These are phyloP conservation scores for Ispidina picta DNA, from an alignment of 2,797 vertebrate species.

Conservation along the genomic window DNA sequence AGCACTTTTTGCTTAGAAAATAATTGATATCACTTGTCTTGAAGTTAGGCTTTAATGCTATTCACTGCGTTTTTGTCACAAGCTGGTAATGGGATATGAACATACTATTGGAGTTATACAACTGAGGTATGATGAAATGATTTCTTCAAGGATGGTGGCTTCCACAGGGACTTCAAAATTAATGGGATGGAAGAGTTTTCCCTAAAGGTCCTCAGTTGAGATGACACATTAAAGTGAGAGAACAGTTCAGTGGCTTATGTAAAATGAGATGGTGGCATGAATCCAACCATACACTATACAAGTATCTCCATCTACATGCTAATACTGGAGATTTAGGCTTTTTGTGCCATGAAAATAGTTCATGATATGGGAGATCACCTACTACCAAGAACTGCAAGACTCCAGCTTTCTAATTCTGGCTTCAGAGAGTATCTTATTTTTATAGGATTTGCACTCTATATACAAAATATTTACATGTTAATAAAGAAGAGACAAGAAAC, in stretches of 20 bases:
- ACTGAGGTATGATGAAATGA: background rate
- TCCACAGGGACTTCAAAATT: constrained; percentile 9
- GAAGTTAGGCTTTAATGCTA: constrained; percentile 33
- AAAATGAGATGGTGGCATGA: constrained; percentile 26
- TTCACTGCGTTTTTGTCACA: constrained; percentile 14
- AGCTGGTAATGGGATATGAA: background rate
- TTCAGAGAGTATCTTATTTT: background rate
- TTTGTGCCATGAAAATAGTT: background rate
- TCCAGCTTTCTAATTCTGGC: background rate
- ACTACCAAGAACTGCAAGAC: background rate
- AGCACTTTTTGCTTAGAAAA: constrained; percentile 27
- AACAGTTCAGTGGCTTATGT: constrained; percentile 28
- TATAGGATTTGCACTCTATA: background rate
- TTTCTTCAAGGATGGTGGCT: constrained; percentile 44
- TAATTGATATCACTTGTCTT: constrained; percentile 9
- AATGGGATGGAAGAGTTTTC: constrained; percentile 40
- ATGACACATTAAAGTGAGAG: constrained; percentile 36
- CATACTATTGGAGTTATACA: background rate
- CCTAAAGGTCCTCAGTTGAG: background rate
- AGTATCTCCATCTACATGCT: background rate
- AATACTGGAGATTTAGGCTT: background rate
- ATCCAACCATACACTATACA: constrained; percentile 3
- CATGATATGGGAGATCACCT: background rate
- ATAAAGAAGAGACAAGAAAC: background rate
- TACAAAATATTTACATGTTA: background rate